Percentiles rank a stretch among this genome's conserved stretches.
phyloP scores from a whole-genome alignment of 2,113 vertebrate genomes.

The Embiotoca jacksoni region DNA sequence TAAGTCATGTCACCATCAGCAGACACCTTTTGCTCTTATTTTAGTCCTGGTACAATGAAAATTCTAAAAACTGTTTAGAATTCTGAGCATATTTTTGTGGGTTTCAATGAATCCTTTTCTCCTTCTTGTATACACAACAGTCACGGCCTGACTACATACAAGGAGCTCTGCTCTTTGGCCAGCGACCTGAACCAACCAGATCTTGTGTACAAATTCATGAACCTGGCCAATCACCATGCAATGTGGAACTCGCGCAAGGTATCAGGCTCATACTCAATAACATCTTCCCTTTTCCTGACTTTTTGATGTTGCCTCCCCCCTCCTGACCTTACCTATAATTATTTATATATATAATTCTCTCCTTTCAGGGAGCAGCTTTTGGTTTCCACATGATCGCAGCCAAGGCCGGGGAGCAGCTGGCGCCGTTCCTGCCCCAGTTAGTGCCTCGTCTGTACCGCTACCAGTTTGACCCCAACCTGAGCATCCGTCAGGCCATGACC shows the following conservation, averaged over 20 bases:
- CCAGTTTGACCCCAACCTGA: slow-evolving; percentile 97
- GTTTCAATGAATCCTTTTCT: neutral
- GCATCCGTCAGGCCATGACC: slow-evolving; percentile 97
- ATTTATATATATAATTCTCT: neutral
- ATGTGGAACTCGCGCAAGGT: slow-evolving; percentile 99
- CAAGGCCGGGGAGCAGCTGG: slow-evolving; percentile 95
- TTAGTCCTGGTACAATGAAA: neutral
- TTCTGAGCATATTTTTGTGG: neutral
- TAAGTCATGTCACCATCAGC: slow-evolving; percentile 71
- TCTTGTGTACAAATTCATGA: slow-evolving; percentile 99
- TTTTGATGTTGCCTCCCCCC: neutral
- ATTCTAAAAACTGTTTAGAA: neutral
- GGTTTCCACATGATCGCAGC: slow-evolving; percentile 97
- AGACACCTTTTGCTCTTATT: neutral
- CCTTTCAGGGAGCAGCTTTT: slow-evolving; percentile 94
- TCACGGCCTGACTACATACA: slow-evolving; percentile 96
- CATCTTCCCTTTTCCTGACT: neutral
- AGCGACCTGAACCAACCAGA: slow-evolving; percentile 99
- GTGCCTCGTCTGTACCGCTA: slow-evolving; percentile 97
- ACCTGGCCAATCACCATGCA: slow-evolving; percentile 98
- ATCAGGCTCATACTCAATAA: neutral
- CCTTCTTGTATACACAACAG: slow-evolving; percentile 73
- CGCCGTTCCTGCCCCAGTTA: slow-evolving; percentile 93
- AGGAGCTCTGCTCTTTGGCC: slow-evolving; percentile 97
- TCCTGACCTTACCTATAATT: neutral